These are phyloP conservation scores for Bombylius discolor DNA, from an alignment of 2,888 invertebrate genomes.

Conservation along the genomic window DNA sequence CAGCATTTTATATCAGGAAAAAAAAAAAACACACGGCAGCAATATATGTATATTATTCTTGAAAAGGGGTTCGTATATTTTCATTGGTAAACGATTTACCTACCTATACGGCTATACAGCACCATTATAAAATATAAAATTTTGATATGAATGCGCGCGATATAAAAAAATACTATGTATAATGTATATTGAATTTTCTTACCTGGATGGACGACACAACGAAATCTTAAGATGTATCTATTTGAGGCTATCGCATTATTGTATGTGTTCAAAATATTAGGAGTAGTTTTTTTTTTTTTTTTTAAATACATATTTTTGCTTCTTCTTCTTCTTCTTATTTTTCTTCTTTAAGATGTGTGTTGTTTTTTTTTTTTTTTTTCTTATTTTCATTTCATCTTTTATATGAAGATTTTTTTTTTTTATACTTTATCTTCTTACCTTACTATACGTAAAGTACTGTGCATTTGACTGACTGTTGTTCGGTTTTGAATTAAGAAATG, in stretches of 20 bases:
- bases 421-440: not conserved
- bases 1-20: too few relatives aligned
- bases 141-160: not conserved
- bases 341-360: not conserved
- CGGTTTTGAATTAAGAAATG: not conserved
- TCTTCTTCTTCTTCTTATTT: too few relatives aligned
- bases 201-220: not conserved
- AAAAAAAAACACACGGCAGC: too few relatives aligned
- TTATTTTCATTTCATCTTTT: not conserved
- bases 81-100: conserved; percentile 2
- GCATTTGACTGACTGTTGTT: too few relatives aligned
- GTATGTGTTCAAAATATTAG: not conserved
- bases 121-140: not conserved
- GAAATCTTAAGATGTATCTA: not conserved
- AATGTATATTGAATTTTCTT: not conserved
- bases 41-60: not conserved
- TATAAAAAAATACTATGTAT: not conserved
- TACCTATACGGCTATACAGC: not conserved
- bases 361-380: not conserved
- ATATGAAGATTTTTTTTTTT: not conserved
- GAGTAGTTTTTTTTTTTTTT: not conserved
- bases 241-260: not conserved
- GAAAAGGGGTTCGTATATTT: conserved; percentile 6
- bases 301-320: not conserved
- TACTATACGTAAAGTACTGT: not conserved